These are phyloP conservation scores for Panurus biarmicus DNA, from an alignment of 2,113 vertebrate genomes.

Conservation along the genomic window DNA sequence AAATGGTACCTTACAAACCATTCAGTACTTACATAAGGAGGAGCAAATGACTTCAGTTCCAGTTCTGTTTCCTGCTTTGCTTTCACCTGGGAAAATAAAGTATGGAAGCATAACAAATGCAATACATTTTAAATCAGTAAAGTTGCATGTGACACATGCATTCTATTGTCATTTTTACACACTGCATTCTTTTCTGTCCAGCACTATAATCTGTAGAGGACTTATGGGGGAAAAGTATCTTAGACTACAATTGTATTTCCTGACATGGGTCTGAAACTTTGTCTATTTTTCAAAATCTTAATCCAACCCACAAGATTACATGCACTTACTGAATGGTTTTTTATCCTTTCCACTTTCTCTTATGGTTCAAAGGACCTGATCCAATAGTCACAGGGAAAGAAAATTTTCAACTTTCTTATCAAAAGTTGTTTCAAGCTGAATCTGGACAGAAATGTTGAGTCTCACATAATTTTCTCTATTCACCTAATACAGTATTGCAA, in stretches of 20 bases:
- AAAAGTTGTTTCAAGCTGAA: neutral
- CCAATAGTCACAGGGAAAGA: neutral
- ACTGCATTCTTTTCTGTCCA: neutral
- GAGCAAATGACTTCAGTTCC: slow-evolving; percentile 85
- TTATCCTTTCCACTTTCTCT: neutral
- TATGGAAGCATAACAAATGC: neutral
- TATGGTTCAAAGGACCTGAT: neutral
- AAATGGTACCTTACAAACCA: neutral
- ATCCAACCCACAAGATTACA: neutral
- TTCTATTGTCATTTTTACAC: neutral
- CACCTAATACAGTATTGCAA: neutral
- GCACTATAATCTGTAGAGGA: neutral
- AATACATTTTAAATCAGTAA: neutral
- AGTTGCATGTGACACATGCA: neutral
- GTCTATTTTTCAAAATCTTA: neutral
- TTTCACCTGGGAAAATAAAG: slow-evolving; percentile 76
- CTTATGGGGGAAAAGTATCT: neutral
- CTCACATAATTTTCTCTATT: neutral
- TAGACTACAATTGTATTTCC: neutral
- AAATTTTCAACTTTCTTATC: neutral
- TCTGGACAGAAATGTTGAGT: neutral
- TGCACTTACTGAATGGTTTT: neutral
- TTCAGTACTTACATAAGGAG: slow-evolving; percentile 82
- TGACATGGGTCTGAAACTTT: neutral
- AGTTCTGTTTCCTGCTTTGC: slow-evolving; percentile 85